Conservation (phyloP, 2,113 vertebrate genomes). For the Fulica atra region DNA sequence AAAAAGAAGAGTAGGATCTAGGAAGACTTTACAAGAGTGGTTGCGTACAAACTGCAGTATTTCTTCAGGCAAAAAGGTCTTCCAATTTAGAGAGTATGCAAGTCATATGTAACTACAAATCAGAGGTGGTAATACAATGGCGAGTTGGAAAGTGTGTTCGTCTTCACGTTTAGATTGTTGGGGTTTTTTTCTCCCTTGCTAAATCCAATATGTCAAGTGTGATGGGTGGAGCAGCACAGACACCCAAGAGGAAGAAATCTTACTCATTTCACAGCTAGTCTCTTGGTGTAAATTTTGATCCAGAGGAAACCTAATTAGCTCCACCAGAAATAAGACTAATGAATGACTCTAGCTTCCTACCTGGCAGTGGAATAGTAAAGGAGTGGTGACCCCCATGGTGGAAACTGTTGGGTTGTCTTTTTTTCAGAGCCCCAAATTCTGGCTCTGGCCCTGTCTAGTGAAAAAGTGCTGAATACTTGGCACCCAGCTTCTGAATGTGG, state of each 20-base stretch:
- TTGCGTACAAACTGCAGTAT: neutral
- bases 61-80: neutral
- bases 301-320: neutral
- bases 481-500: neutral
- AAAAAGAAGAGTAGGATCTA: neutral
- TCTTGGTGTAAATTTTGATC: neutral
- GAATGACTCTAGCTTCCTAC: neutral
- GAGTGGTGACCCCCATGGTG: fast-evolving
- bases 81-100: neutral
- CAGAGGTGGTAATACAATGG: neutral
- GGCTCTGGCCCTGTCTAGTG: neutral
- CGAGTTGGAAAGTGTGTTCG: neutral
- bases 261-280: neutral
- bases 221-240: neutral
- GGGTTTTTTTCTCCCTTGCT: neutral
- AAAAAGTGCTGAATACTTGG: neutral
- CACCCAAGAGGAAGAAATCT: neutral
- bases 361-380: neutral
- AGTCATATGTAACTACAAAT: neutral
- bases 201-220: neutral
- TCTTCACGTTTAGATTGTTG: neutral
- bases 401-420: neutral
- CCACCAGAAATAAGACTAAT: neutral
- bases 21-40: neutral
- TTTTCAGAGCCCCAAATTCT: neutral